Conservation (phyloP, 2,888 invertebrate species). For the Timema cristinae region DNA sequence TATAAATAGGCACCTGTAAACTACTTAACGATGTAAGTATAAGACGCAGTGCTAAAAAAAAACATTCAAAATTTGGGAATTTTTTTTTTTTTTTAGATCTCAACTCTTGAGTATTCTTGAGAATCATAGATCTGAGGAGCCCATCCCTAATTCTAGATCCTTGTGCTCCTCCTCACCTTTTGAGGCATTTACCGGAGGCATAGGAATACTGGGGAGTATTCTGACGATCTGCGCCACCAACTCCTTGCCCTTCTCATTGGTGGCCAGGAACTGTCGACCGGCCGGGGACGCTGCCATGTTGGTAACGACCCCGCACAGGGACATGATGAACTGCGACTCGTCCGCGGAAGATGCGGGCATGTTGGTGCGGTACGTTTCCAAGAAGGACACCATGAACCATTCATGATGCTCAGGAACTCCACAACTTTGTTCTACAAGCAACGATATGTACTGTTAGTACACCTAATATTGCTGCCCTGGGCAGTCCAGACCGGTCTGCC, state of each 20-base stretch:
- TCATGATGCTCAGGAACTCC: conserved; percentile 42
- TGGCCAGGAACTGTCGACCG: conserved; percentile 43
- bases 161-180: conserved; percentile 36
- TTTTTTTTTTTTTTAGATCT: too few relatives aligned
- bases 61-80: too few relatives aligned
- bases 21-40: too few relatives aligned
- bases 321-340: conserved; percentile 43
- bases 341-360: conserved; percentile 41
- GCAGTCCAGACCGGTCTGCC: too few relatives aligned
- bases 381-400: conserved; percentile 42
- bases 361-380: conserved; percentile 41
- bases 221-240: conserved; percentile 41
- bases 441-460: background rate
- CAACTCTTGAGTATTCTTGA: too few relatives aligned
- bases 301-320: conserved; percentile 43
- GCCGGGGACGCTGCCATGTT: conserved; percentile 43
- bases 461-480: too few relatives aligned
- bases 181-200: conserved; percentile 40
- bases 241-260: conserved; percentile 40
- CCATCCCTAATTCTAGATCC: too few relatives aligned
- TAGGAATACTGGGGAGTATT: conserved; percentile 39
- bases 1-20: too few relatives aligned
- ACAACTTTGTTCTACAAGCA: conserved; percentile 37
- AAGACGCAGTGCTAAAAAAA: too few relatives aligned
- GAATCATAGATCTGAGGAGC: too few relatives aligned